Percentiles rank a stretch among this genome's conserved stretches.
phyloP scores from a whole-genome alignment of 2,113 vertebrate species.

The Larimichthys crocea region DNA sequence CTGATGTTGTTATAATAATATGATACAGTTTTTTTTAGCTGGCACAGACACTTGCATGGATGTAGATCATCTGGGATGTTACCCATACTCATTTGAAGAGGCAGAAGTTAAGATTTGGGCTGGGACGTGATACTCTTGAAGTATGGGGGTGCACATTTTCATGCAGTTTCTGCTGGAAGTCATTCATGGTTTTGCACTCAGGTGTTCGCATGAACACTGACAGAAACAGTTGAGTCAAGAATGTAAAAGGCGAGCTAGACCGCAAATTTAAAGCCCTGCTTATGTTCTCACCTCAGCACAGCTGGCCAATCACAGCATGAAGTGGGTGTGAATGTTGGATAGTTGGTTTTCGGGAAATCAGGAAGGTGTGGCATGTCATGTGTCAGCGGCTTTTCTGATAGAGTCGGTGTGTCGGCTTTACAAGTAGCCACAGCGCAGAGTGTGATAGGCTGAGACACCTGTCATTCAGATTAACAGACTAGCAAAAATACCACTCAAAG shows the following conservation, averaged over 20 bases:
- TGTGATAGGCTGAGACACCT: no score
- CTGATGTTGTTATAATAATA: not conserved
- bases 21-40: not conserved
- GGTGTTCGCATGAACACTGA: not conserved
- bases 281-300: not conserved
- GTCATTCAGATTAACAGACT: no score
- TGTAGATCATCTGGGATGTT: not conserved
- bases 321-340: not conserved
- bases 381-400: not conserved
- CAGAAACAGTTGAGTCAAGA: not conserved
- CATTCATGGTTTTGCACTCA: not conserved
- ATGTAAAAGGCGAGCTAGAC: not conserved
- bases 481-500: not conserved
- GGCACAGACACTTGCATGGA: not conserved
- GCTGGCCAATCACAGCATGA: not conserved
- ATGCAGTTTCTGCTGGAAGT: not conserved
- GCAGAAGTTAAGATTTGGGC: not conserved
- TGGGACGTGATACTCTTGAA: no score
- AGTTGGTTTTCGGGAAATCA: not conserved
- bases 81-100: not conserved
- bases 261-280: not conserved
- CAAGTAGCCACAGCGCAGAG: not conserved
- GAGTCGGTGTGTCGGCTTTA: not conserved
- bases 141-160: no score
- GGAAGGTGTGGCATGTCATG: no score